Evolutionary conservation across 30 jellyfish, hydroid and myxozoan species (phyloP).

Genomic region (Aurelia aurita): DNA sequence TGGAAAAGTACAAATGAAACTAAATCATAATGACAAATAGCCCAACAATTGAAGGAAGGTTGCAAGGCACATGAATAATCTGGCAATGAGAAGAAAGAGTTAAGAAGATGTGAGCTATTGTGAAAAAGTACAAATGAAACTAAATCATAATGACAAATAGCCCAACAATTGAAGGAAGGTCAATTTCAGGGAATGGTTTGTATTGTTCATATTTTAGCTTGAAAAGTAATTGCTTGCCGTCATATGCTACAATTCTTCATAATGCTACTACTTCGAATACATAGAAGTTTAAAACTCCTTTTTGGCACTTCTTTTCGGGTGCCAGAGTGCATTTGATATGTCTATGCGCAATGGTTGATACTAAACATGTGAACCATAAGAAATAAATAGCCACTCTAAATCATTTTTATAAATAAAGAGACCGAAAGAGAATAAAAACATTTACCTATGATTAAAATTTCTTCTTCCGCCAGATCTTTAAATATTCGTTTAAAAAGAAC

Average conservation of each 20-base stretch:
- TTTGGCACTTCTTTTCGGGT: too few species aligned
- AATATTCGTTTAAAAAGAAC: slow-evolving; percentile 83
- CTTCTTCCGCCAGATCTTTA: slow-evolving; percentile 83
- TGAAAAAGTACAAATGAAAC: not conserved
- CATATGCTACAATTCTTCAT: too few species aligned
- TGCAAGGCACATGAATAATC: slow-evolving; percentile 97
- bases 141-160: not conserved
- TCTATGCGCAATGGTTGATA: too few species aligned
- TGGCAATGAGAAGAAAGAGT: slow-evolving; percentile 1
- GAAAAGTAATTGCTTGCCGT: too few species aligned
- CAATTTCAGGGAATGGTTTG: too few species aligned
- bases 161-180: too few species aligned
- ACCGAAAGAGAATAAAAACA: not conserved
- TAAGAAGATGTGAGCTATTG: not conserved
- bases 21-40: not conserved
- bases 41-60: not conserved
- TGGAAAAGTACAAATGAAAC: not conserved
- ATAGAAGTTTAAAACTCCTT: too few species aligned
- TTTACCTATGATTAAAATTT: slow-evolving; percentile 81
- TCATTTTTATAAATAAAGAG: not conserved
- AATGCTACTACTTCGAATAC: too few species aligned
- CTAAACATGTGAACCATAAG: too few species aligned
- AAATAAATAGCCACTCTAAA: not conserved
- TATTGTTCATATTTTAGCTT: too few species aligned
- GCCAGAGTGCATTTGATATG: too few species aligned